phyloP scores from a whole-genome alignment of 2,113 vertebrate genomes.

The Anser brachyrhynchus region DNA sequence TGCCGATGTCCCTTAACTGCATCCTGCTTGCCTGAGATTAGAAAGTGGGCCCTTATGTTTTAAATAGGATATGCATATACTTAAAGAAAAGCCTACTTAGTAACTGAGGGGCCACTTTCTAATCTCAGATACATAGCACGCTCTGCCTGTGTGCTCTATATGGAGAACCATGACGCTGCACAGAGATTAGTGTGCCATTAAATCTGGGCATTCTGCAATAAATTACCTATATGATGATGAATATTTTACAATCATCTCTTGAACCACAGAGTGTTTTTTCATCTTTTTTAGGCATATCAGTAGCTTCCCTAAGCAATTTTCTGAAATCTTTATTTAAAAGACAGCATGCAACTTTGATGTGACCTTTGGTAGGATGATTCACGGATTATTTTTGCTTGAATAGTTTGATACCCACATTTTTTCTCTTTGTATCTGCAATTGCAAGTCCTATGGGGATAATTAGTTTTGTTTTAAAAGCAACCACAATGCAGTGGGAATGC shows the following conservation, averaged over 20 bases:
- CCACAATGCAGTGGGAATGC: neutral
- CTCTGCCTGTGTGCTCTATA: neutral
- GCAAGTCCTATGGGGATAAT: neutral
- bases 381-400: constrained; percentile 25
- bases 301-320: neutral
- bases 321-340: neutral
- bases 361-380: constrained; percentile 48
- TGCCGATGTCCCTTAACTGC: neutral
- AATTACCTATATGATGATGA: neutral
- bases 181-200: neutral
- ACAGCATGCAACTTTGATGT: neutral
- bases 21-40: neutral
- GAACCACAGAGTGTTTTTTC: neutral
- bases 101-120: neutral
- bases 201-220: neutral
- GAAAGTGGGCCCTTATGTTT: neutral
- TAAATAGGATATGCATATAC: neutral
- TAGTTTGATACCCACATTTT: neutral
- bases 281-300: neutral
- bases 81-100: constrained; percentile 13
- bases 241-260: neutral
- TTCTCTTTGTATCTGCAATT: constrained; percentile 2
- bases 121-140: neutral
- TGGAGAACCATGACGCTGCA: neutral
- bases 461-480: constrained; percentile 24